A percentile compares a stretch with the other conserved stretches of the same genome.
Conservation (phyloP, 2,113 vertebrate genomes). For the Triplophysa rosa region DNA sequence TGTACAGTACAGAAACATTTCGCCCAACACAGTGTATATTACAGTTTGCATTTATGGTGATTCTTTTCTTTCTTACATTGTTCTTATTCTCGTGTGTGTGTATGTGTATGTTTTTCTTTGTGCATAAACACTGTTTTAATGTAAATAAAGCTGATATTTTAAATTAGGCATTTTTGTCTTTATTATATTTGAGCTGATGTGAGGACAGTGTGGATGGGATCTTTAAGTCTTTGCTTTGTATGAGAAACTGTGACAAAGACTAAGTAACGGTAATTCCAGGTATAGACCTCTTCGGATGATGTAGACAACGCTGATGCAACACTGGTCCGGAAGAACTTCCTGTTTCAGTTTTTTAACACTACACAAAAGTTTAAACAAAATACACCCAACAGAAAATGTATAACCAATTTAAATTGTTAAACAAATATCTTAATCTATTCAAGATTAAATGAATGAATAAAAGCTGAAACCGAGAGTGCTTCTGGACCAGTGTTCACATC, state of each 20-base stretch:
- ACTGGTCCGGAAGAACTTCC: too few relatives aligned
- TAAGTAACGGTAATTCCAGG: too few relatives aligned
- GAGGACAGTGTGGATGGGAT: neutral
- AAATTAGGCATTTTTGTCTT: neutral
- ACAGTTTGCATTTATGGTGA: slow-evolving; percentile 20
- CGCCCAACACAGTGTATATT: slow-evolving; percentile 38
- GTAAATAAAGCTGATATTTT: slow-evolving; percentile 58
- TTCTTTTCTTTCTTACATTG: neutral
- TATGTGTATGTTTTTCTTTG: slow-evolving; percentile 16
- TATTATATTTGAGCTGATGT: neutral
- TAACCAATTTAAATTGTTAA: too few relatives aligned
- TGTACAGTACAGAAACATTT: neutral
- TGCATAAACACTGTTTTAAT: slow-evolving; percentile 49
- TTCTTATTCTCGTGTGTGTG: neutral
- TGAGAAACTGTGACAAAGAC: neutral
- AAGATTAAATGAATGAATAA: too few relatives aligned
- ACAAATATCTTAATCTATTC: too few relatives aligned
- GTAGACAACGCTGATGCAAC: too few relatives aligned
- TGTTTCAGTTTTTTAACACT: too few relatives aligned
- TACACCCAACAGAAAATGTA: too few relatives aligned
- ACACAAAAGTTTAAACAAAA: too few relatives aligned
- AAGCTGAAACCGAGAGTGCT: too few relatives aligned
- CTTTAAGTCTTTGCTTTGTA: neutral
- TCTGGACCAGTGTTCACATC: too few relatives aligned
- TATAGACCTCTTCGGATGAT: too few relatives aligned